Evolutionary conservation across 2,113 vertebrate genomes (phyloP).

Genomic region (Danionella cerebrum): DNA sequence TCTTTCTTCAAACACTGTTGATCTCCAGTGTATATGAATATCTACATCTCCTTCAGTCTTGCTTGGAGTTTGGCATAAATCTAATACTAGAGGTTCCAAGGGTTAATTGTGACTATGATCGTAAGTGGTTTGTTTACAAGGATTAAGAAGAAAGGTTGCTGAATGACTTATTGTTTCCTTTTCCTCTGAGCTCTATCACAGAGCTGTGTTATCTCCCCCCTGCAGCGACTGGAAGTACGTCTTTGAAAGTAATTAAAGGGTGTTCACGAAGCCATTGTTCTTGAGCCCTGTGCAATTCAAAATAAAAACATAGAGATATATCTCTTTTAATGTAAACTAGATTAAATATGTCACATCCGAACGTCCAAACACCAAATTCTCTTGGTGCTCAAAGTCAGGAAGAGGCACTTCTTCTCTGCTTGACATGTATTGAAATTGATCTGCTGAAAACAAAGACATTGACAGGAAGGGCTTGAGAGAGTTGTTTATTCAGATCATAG

Average conservation of each 20-base stretch:
- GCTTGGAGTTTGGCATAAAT: constrained; percentile 23
- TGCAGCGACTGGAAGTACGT: constrained; percentile 57
- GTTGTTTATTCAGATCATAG: neutral
- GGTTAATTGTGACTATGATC: neutral
- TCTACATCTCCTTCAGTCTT: no score
- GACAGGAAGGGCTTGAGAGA: neutral
- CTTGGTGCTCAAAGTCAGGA: constrained; percentile 15
- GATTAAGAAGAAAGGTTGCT: constrained; percentile 49
- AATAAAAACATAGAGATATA: constrained; percentile 1
- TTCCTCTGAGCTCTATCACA: constrained; percentile 51
- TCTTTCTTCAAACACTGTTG: constrained; percentile 1
- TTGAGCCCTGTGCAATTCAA: neutral
- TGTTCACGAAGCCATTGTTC: constrained; percentile 55
- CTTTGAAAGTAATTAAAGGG: constrained; percentile 41
- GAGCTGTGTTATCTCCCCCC: constrained; percentile 51
- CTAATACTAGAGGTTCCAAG: neutral
- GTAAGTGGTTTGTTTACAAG: constrained; percentile 39
- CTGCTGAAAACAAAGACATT: neutral
- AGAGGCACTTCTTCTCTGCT: neutral
- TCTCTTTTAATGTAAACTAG: neutral
- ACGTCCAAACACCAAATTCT: neutral
- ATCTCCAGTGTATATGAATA: neutral
- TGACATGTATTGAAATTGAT: constrained; percentile 10
- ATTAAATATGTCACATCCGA: neutral
- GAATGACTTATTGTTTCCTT: constrained; percentile 57